phyloP scores from a whole-genome alignment of 2,113 vertebrate genomes.

The Malaclemys terrapin region DNA sequence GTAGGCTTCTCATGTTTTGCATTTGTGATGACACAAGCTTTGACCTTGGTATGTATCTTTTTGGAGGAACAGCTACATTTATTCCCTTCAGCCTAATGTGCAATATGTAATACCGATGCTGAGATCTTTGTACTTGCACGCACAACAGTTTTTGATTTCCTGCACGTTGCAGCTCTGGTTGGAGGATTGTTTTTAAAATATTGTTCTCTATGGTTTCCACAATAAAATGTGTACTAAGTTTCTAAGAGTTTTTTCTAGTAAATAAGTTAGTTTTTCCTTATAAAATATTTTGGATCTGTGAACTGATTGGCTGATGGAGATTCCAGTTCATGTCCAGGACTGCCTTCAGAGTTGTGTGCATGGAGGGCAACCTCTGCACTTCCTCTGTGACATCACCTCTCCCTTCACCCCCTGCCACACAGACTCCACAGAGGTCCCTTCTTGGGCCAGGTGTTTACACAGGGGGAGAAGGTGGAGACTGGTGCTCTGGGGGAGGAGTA shows the following conservation, averaged over 20 bases:
- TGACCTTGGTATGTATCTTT: conserved; percentile 71
- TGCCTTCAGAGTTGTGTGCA: background rate
- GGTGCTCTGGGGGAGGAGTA: background rate
- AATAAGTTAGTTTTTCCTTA: background rate
- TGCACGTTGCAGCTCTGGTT: background rate
- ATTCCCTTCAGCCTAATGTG: conserved; percentile 54
- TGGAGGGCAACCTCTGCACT: background rate
- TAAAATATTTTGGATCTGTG: background rate
- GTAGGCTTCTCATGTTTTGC: conserved; percentile 66
- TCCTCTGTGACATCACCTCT: background rate
- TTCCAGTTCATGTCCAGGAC: background rate
- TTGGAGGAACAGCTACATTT: conserved; percentile 32
- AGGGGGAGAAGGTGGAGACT: background rate
- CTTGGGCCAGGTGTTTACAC: background rate
- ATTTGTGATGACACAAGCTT: conserved; percentile 71
- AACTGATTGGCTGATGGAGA: background rate
- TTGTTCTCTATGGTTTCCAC: background rate
- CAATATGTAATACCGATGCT: background rate
- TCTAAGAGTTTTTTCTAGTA: rapidly evolving
- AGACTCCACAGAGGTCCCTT: background rate
- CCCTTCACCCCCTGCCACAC: background rate
- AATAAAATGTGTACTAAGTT: background rate
- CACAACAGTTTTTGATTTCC: conserved; percentile 13
- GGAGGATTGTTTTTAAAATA: background rate
- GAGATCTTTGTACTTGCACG: background rate